These are phyloP conservation scores for Gymnocheta viridis DNA, from an alignment of 2,888 invertebrate genomes.

Conservation along the genomic window DNA sequence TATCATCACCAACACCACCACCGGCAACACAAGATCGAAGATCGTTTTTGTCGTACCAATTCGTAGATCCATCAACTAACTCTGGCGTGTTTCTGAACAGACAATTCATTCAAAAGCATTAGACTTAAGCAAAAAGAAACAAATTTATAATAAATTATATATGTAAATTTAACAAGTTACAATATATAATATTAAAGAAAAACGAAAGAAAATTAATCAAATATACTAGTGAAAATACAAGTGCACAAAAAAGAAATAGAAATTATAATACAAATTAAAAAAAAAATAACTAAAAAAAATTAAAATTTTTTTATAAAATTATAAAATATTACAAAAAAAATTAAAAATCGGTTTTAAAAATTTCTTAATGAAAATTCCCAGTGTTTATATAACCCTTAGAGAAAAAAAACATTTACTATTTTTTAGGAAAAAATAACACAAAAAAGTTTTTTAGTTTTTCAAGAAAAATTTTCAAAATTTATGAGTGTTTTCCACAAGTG, in stretches of 20 bases:
- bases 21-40: constrained; percentile 39
- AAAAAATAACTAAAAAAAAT: neutral
- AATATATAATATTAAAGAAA: constrained; percentile 4
- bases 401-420: constrained; percentile 33
- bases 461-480: constrained; percentile 47
- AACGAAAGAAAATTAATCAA: neutral
- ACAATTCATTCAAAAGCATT: constrained; percentile 36
- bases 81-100: constrained; percentile 53
- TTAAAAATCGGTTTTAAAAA: neutral
- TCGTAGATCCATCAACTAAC: constrained; percentile 49
- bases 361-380: neutral
- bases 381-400: constrained; percentile 52
- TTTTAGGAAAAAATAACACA: constrained; percentile 14
- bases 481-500: constrained; percentile 11
- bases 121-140: constrained; percentile 29
- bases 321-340: constrained; percentile 23
- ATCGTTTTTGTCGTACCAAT: constrained; percentile 60
- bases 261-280: neutral
- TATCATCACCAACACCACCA: constrained; percentile 31
- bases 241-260: neutral
- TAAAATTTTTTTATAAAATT: neutral
- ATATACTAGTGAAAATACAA: constrained; percentile 21
- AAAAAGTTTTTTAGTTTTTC: constrained; percentile 32
- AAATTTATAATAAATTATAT: constrained; percentile 36
- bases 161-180: constrained; percentile 38